A percentile compares a stretch with the other conserved stretches of the same genome.
These are phyloP conservation scores for Drosophila fuyamai DNA, from an alignment of 1,140 invertebrate genomes.

Conservation along the genomic window DNA sequence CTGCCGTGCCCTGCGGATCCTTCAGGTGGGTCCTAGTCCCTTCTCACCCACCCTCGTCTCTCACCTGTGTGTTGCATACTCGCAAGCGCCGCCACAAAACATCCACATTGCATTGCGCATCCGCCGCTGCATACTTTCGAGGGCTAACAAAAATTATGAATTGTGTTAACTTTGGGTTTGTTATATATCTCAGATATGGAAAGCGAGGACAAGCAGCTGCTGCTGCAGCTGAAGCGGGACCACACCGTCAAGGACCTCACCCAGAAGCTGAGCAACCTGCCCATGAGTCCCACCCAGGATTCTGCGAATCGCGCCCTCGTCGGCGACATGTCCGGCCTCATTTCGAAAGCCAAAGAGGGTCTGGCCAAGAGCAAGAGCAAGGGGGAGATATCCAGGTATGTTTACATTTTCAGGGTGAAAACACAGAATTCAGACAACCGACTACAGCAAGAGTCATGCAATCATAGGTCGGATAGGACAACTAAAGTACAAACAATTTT, in stretches of 20 bases:
- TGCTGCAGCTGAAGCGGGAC: constrained; percentile 87
- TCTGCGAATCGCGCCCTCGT: constrained; percentile 85
- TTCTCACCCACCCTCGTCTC: constrained; percentile 1
- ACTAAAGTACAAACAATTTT: no score
- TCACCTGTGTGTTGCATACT: constrained; percentile 49
- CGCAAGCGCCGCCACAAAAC: constrained; percentile 18
- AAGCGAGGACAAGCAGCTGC: constrained; percentile 75
- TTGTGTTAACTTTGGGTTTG: background rate
- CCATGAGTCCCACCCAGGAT: constrained; percentile 86
- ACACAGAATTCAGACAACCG: no score
- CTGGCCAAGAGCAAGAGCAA: constrained; percentile 93
- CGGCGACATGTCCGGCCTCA: constrained; percentile 94
- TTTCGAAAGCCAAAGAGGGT: constrained; percentile 97
- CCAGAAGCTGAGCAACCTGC: constrained; percentile 91
- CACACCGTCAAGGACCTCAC: constrained; percentile 94
- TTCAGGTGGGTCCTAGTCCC: constrained; percentile 36
- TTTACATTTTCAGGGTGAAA: background rate
- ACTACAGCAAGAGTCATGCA: no score
- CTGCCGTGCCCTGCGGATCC: constrained; percentile 25
- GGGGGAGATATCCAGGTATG: constrained; percentile 85
- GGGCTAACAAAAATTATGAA: background rate
- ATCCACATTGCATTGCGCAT: constrained; percentile 11
- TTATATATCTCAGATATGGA: constrained; percentile 65
- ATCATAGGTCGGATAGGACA: no score
- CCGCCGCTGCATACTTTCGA: constrained; percentile 61